A percentile compares a stretch with the other conserved stretches of the same genome.
These are phyloP conservation scores for Eleutherodactylus coqui DNA, from an alignment of 2,797 vertebrate genomes.

Conservation along the genomic window DNA sequence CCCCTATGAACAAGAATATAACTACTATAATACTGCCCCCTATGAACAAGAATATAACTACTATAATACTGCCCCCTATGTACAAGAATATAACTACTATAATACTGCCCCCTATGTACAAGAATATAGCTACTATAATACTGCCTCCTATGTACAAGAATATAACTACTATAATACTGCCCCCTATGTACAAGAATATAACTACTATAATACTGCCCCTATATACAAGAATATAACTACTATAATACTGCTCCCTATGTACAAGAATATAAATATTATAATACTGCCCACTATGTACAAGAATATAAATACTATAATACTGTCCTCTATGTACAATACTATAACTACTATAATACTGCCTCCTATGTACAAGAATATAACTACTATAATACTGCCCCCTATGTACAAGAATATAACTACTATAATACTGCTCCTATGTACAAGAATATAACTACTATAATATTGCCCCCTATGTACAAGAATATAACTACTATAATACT, in stretches of 20 bases:
- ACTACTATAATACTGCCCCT: background rate
- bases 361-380: conserved; percentile 10
- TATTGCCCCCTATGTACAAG: background rate
- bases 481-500: conserved; percentile 12
- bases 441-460: conserved; percentile 20
- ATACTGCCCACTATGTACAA: conserved; percentile 4
- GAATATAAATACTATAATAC: conserved; percentile 17
- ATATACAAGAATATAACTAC: conserved; percentile 16
- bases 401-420: conserved; percentile 16
- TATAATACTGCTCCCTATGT: background rate
- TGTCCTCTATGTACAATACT: background rate
- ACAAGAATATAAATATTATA: conserved; percentile 7
- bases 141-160: conserved; percentile 1
- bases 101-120: background rate
- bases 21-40: background rate
- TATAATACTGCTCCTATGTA: conserved; percentile 6
- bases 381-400: conserved; percentile 5
- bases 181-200: conserved; percentile 2
- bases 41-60: too few relatives aligned
- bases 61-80: too few relatives aligned
- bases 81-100: conserved; percentile 6
- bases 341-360: conserved; percentile 9
- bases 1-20: background rate
- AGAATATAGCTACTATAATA: conserved; percentile 19
- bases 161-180: conserved; percentile 8